phyloP scores from a whole-genome alignment of 1,140 invertebrate species.

The Solenopsis fugax region DNA sequence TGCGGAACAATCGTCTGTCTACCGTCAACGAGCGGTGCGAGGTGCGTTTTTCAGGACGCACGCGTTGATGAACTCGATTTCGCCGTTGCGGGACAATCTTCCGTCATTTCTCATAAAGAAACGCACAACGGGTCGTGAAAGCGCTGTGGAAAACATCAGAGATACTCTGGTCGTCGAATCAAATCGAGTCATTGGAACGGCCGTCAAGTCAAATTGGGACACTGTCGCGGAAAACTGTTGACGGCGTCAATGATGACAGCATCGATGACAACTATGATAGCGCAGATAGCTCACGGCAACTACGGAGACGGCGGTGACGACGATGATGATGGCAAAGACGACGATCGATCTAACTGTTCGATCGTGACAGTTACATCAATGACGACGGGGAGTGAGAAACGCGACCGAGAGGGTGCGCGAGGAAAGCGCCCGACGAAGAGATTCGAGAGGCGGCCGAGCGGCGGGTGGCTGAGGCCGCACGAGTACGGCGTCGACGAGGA shows the following conservation, averaged over 20 bases:
- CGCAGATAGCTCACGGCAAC: not conserved
- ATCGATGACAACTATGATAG: not conserved
- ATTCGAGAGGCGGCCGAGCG: not conserved
- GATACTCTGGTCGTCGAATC: not conserved
- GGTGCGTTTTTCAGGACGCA: not conserved
- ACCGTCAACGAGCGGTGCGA: not conserved
- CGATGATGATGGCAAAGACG: not conserved
- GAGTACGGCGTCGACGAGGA: slow-evolving; percentile 18
- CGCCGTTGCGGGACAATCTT: not conserved
- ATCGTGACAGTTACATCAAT: not conserved
- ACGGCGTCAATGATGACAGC: not conserved
- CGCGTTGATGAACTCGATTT: not conserved
- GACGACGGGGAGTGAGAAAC: not conserved
- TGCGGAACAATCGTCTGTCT: too few species aligned
- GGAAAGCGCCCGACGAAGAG: not conserved
- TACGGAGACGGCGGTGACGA: not conserved
- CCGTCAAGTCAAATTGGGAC: not conserved
- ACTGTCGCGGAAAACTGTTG: not conserved
- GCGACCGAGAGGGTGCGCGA: not conserved
- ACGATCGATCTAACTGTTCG: slow-evolving; percentile 20
- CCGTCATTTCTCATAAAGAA: not conserved
- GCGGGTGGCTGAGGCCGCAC: not conserved
- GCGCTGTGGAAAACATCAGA: not conserved
- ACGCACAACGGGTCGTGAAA: not conserved
- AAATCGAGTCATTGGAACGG: not conserved